phyloP scores from a whole-genome alignment of 2,113 vertebrate species.

The Rhinolophus ferrumequinum region DNA sequence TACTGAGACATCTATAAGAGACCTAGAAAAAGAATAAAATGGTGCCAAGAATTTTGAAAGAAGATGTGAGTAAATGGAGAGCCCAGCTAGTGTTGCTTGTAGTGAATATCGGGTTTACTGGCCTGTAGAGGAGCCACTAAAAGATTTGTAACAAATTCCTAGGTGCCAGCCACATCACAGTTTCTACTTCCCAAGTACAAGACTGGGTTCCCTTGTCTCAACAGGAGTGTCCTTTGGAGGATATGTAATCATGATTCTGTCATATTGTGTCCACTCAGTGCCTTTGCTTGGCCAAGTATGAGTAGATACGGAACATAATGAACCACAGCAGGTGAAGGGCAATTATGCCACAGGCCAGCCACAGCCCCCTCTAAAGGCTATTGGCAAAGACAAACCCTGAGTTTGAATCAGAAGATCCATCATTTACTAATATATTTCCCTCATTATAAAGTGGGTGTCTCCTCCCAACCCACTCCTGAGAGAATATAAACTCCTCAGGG shows the following conservation, averaged over 20 bases:
- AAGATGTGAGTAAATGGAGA: background rate
- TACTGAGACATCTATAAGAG: background rate
- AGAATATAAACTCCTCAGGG: background rate
- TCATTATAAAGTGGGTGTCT: background rate
- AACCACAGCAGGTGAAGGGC: background rate
- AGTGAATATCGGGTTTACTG: background rate
- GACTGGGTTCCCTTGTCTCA: background rate
- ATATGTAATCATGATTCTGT: background rate
- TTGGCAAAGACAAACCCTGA: background rate
- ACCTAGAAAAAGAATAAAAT: slow-evolving; percentile 22
- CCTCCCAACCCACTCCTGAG: background rate
- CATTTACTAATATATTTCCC: background rate
- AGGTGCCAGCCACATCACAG: background rate
- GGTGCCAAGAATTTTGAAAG: background rate
- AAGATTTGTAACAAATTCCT: background rate
- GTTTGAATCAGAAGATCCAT: background rate
- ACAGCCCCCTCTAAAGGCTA: background rate
- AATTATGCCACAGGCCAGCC: background rate
- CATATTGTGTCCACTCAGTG: background rate
- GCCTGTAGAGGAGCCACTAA: background rate
- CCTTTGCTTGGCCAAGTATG: background rate
- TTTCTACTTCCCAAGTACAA: background rate
- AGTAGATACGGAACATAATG: background rate
- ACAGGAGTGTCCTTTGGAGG: background rate
- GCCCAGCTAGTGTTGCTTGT: background rate